Evolutionary conservation across 2,113 vertebrate genomes (phyloP).

Genomic region (Synodontis membranacea): DNA sequence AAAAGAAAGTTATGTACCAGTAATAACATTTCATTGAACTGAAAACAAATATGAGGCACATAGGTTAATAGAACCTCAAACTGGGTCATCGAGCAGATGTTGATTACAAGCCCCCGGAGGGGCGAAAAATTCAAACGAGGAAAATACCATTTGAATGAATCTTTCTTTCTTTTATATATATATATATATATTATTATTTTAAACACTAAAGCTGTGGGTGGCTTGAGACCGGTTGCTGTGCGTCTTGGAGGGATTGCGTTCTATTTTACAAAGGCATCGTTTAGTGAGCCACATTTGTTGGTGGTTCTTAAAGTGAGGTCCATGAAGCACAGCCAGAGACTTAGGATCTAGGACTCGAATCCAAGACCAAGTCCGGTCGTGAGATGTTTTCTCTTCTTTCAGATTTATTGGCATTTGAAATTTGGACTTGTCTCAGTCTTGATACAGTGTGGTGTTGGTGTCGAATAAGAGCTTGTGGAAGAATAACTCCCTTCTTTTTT

Average conservation of each 20-base stretch:
- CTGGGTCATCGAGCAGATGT: conserved; percentile 55
- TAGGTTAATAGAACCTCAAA: conserved; percentile 21
- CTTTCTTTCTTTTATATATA: too few species aligned
- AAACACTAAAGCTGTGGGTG: neutral
- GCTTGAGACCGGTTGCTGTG: neutral
- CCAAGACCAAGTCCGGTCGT: too few species aligned
- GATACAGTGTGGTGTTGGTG: neutral
- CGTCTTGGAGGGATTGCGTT: neutral
- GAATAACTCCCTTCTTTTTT: neutral
- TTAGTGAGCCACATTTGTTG: neutral
- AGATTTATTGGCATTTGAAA: neutral
- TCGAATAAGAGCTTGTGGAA: neutral
- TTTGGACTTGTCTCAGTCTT: neutral
- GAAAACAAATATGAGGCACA: neutral
- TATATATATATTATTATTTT: too few species aligned
- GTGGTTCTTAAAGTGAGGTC: neutral
- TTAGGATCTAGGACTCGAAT: neutral
- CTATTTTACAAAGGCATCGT: neutral
- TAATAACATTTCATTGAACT: neutral
- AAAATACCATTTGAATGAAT: conserved; percentile 37
- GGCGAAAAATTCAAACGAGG: conserved; percentile 23
- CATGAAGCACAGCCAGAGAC: neutral
- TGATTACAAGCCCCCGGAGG: conserved; percentile 39
- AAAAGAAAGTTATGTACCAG: neutral
- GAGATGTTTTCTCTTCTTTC: neutral